Conservation (phyloP, 1,140 invertebrate genomes). For the Leptestheria dahalacensis region DNA sequence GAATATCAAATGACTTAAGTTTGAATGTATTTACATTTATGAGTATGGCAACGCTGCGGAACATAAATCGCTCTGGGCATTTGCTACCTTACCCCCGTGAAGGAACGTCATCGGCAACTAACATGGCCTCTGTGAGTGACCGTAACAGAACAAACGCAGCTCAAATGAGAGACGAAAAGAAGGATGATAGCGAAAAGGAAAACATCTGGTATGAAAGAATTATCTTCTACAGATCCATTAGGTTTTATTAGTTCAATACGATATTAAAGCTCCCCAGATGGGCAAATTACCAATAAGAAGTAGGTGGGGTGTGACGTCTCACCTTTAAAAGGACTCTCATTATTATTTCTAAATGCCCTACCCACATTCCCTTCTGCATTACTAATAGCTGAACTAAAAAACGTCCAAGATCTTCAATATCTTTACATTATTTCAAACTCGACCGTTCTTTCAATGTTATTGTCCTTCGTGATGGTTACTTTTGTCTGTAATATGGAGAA, state of each 20-base stretch:
- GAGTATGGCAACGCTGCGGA: not conserved
- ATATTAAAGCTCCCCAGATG: not conserved
- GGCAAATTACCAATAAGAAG: slow-evolving; percentile 2
- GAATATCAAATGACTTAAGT: too few relatives aligned
- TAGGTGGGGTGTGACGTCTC: not conserved
- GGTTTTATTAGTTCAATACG: not conserved
- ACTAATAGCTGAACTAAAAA: too few relatives aligned
- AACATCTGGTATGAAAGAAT: slow-evolving; percentile 33
- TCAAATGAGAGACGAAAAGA: slow-evolving; percentile 20
- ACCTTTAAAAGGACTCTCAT: not conserved
- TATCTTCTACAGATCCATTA: not conserved
- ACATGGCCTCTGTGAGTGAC: slow-evolving; percentile 7
- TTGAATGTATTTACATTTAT: too few relatives aligned
- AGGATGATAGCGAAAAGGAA: slow-evolving; percentile 26
- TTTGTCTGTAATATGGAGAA: not conserved
- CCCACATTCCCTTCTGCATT: not conserved
- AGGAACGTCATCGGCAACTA: not conserved
- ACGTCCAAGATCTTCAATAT: too few relatives aligned
- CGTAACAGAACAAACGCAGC: slow-evolving; percentile 3
- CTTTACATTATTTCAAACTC: too few relatives aligned
- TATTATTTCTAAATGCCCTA: not conserved
- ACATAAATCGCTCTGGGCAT: not conserved
- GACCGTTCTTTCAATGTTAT: not conserved
- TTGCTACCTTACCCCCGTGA: not conserved
- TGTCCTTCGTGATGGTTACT: not conserved